Conservation (phyloP, 2,888 invertebrate species). For the Cremastinae sp. region DNA sequence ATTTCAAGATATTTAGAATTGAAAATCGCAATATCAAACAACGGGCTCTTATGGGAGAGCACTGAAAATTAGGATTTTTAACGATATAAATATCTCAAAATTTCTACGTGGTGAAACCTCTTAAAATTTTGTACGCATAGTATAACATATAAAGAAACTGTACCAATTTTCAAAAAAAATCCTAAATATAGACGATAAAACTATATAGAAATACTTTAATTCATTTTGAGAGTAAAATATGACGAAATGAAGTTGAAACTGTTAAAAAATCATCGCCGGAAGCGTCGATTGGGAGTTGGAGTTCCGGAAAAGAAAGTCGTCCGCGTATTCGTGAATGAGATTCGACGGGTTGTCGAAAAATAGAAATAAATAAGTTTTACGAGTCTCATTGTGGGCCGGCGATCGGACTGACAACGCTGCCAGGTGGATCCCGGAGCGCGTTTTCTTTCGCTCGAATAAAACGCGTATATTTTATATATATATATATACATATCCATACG, state of each 20-base stretch:
- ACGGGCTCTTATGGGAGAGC: too few relatives aligned
- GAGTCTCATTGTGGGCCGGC: constrained; percentile 35
- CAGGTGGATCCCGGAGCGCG: constrained; percentile 48
- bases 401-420: constrained; percentile 40
- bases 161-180: too few relatives aligned
- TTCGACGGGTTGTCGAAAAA: background rate
- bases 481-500: constrained; percentile 27
- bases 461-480: too few relatives aligned
- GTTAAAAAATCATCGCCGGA: background rate
- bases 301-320: background rate
- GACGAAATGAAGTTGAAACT: background rate
- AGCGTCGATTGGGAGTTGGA: too few relatives aligned
- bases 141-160: too few relatives aligned
- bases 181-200: too few relatives aligned
- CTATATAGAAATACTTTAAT: background rate
- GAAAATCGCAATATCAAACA: too few relatives aligned
- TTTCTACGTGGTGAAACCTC: too few relatives aligned
- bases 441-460: constrained; percentile 42
- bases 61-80: too few relatives aligned
- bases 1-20: too few relatives aligned
- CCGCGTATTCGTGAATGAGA: background rate
- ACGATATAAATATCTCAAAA: too few relatives aligned
- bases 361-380: constrained; percentile 54
- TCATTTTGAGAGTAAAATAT: background rate
- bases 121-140: too few relatives aligned